These are phyloP conservation scores for Lasioglossum pauxillum DNA, from an alignment of 2,888 invertebrate species.

Conservation along the genomic window DNA sequence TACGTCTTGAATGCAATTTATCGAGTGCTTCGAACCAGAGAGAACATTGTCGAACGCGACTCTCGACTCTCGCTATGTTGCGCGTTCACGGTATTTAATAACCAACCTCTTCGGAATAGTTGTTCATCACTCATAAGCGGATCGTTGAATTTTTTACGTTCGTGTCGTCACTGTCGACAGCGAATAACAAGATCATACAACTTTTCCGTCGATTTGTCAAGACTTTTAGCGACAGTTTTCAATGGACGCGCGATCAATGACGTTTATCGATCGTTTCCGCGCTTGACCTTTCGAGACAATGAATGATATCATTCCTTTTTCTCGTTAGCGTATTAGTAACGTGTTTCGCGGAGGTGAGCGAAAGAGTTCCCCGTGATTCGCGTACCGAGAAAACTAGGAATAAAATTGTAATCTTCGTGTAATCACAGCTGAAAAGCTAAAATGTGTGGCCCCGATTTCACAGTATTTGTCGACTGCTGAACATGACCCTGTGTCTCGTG, in stretches of 20 bases:
- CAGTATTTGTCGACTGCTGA: not conserved
- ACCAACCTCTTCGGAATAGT: not conserved
- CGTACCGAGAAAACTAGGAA: slow-evolving; percentile 27
- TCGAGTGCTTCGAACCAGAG: slow-evolving; percentile 35
- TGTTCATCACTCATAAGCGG: not conserved
- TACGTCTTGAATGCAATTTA: slow-evolving; percentile 66
- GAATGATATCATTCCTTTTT: slow-evolving; percentile 50
- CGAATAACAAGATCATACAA: not conserved
- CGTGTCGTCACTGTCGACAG: not conserved
- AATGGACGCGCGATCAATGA: slow-evolving; percentile 2
- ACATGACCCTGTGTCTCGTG: slow-evolving; percentile 10
- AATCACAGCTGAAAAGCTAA: not conserved
- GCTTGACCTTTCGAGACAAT: slow-evolving; percentile 37
- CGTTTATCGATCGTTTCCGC: not conserved
- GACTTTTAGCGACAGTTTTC: not conserved
- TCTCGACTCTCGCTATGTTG: slow-evolving; percentile 23
- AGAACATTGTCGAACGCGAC: slow-evolving; percentile 67
- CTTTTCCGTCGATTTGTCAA: too few relatives aligned
- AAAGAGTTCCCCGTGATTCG: slow-evolving; percentile 39
- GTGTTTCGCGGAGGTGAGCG: slow-evolving; percentile 29
- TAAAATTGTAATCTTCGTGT: slow-evolving; percentile 19
- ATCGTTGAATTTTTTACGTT: not conserved
- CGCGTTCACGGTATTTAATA: not conserved
- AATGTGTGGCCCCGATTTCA: not conserved
- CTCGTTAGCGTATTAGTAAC: slow-evolving; percentile 46